Percentiles rank a stretch among this genome's conserved stretches.
These are phyloP conservation scores for Sebastes melanostomus DNA, from an alignment of 2,797 vertebrate genomes.

Conservation along the genomic window DNA sequence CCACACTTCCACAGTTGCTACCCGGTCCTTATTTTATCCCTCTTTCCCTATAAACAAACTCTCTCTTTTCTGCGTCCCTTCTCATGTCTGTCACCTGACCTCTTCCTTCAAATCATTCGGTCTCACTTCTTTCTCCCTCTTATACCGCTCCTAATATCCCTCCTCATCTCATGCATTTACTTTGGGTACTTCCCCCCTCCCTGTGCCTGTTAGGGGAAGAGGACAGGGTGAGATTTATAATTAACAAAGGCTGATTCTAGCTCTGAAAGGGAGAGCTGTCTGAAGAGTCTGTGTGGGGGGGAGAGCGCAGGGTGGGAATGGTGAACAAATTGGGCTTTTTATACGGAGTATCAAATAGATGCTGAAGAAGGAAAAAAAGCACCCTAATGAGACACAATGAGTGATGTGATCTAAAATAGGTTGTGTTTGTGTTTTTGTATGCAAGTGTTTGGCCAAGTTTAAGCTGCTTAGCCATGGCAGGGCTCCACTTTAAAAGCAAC, in stretches of 20 bases:
- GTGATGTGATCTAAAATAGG: constrained; percentile 27
- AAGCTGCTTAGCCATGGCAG: constrained; percentile 41
- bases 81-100: constrained; percentile 26
- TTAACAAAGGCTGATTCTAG: constrained; percentile 69
- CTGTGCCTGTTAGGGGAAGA: constrained; percentile 33
- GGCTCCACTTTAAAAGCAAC: constrained; percentile 23
- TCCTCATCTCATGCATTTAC: constrained; percentile 29
- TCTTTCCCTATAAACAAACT: constrained; percentile 39
- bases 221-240: constrained; percentile 68
- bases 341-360: constrained; percentile 30
- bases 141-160: constrained; percentile 9
- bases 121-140: constrained; percentile 11
- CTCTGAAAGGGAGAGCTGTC: constrained; percentile 52
- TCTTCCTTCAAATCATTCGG: constrained; percentile 17
- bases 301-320: background rate
- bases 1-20: constrained; percentile 27
- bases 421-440: constrained; percentile 34
- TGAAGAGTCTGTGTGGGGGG: constrained; percentile 36
- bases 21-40: constrained; percentile 27
- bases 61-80: constrained; percentile 2
- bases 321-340: constrained; percentile 56
- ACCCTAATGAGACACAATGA: constrained; percentile 24
- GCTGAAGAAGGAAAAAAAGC: constrained; percentile 5
- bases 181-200: constrained; percentile 4
- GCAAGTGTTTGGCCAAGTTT: constrained; percentile 37